These are phyloP conservation scores for Micromys minutus DNA, from an alignment of 2,113 vertebrate species.

Conservation along the genomic window DNA sequence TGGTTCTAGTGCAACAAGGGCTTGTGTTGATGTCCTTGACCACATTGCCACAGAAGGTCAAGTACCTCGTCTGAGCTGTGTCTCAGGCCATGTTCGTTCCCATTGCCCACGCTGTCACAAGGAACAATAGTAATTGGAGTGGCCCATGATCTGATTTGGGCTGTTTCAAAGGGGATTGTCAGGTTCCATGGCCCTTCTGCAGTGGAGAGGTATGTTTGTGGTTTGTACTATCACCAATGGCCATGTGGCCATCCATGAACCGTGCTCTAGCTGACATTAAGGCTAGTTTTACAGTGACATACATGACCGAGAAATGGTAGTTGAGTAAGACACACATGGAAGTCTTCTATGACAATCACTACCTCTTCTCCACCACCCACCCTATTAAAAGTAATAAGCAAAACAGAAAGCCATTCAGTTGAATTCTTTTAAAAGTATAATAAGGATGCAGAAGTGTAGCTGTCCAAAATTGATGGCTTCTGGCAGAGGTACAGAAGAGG, in stretches of 20 bases:
- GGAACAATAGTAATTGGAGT: too few species aligned
- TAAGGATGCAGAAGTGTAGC: background rate
- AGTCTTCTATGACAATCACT: background rate
- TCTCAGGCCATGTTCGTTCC: background rate
- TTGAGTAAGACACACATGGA: background rate
- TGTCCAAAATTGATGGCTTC: background rate
- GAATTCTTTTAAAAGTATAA: background rate
- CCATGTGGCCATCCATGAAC: background rate
- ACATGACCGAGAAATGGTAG: background rate
- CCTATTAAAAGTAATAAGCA: background rate
- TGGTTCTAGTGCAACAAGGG: background rate
- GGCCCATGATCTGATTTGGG: background rate
- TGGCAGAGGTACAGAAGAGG: background rate
- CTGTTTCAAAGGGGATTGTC: background rate
- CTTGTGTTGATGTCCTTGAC: background rate
- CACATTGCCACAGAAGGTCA: background rate
- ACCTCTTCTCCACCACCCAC: rapidly evolving
- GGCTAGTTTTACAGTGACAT: background rate
- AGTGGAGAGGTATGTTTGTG: background rate
- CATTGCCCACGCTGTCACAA: background rate
- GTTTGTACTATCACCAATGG: background rate
- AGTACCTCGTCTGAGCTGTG: too few species aligned
- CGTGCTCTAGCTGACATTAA: background rate
- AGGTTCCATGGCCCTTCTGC: background rate
- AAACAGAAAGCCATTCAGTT: background rate